Percentiles rank a stretch among this genome's conserved stretches.
These are phyloP conservation scores for Melitaea cinxia DNA, from an alignment of 1,140 invertebrate species.

Conservation along the genomic window DNA sequence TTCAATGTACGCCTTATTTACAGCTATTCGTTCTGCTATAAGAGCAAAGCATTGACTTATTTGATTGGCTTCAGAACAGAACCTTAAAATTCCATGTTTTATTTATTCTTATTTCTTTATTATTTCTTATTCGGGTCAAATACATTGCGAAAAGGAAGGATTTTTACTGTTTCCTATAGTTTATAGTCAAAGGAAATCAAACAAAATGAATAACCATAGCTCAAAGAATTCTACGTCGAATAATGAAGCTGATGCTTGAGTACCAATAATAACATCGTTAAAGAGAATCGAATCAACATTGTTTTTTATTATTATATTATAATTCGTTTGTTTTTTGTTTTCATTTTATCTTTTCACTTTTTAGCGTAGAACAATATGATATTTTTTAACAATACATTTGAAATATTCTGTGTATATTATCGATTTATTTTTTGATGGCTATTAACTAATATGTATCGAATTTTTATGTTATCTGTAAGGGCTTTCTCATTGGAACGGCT, in stretches of 20 bases:
- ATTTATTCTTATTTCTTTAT: constrained; percentile 30
- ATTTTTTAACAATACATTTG: no score
- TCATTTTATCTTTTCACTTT: not conserved
- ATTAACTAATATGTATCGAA: no score
- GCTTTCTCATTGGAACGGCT: no score
- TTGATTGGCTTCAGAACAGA: constrained; percentile 7
- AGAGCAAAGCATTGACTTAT: not conserved
- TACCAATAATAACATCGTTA: constrained; percentile 19
- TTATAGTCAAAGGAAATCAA: constrained; percentile 35
- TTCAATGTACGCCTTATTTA: no score
- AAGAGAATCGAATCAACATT: constrained; percentile 12
- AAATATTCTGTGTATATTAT: no score
- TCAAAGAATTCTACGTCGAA: constrained; percentile 26
- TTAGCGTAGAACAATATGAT: not conserved
- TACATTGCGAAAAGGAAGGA: constrained; percentile 29
- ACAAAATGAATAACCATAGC: constrained; percentile 32
- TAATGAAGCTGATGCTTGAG: constrained; percentile 19
- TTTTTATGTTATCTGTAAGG: no score
- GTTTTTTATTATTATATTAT: constrained; percentile 5
- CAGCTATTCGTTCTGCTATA: not conserved
- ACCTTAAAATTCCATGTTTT: constrained; percentile 23
- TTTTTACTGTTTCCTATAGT: constrained; percentile 33
- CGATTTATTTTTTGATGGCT: no score
- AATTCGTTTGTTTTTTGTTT: not conserved
- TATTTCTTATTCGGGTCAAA: constrained; percentile 34